Conservation (phyloP, 2,888 invertebrate species). For the Catocala fraxini region DNA sequence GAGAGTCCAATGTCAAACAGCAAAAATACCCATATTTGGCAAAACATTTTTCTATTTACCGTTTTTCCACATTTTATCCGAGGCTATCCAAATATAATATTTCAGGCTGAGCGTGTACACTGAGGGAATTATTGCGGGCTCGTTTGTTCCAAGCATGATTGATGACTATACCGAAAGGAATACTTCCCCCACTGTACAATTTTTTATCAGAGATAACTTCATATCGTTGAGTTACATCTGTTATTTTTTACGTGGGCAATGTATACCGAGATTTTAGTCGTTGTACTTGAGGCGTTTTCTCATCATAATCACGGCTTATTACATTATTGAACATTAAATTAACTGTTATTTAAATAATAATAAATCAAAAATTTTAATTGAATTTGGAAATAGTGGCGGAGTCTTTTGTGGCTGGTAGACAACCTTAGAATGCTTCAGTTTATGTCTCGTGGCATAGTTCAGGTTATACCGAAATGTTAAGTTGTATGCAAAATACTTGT, state of each 20-base stretch:
- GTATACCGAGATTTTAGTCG: constrained; percentile 30
- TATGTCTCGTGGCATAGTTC: too few relatives aligned
- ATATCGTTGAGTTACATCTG: constrained; percentile 44
- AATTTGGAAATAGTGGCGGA: too few relatives aligned
- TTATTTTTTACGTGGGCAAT: constrained; percentile 33
- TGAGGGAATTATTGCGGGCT: constrained; percentile 52
- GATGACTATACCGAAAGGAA: constrained; percentile 49
- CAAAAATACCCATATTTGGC: constrained; percentile 11
- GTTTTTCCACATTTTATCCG: constrained; percentile 25
- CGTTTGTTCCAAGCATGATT: constrained; percentile 59
- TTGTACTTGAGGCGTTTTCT: background rate
- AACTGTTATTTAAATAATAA: too few relatives aligned
- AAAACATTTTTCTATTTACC: constrained; percentile 40
- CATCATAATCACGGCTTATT: constrained; percentile 13
- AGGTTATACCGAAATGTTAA: too few relatives aligned
- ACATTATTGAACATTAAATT: too few relatives aligned
- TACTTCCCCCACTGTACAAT: constrained; percentile 29
- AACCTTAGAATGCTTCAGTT: too few relatives aligned
- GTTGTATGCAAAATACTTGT: too few relatives aligned
- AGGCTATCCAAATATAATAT: constrained; percentile 48
- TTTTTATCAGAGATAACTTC: constrained; percentile 51
- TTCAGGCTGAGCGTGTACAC: constrained; percentile 45
- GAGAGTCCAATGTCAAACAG: constrained; percentile 6
- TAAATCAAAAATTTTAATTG: too few relatives aligned
- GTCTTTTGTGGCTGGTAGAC: too few relatives aligned